Percentiles rank a stretch among this genome's conserved stretches.
Conservation (phyloP, 92 coral and sea anemone species). For the Phenganax marumi region DNA sequence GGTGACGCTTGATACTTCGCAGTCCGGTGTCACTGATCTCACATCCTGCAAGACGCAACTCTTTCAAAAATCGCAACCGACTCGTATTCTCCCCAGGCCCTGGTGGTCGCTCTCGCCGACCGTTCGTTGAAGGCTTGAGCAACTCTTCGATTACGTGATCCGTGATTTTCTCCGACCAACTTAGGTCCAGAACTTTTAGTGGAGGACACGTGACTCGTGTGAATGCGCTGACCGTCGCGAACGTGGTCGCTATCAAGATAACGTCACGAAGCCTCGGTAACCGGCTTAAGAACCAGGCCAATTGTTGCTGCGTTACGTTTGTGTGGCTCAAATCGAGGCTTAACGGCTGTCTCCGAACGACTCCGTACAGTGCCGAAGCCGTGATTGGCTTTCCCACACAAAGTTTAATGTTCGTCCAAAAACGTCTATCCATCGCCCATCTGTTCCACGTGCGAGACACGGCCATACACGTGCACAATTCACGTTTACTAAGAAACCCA, state of each 20-base stretch:
- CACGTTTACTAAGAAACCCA: conserved; percentile 62
- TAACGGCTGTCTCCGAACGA: conserved; percentile 93
- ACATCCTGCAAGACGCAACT: conserved; percentile 89
- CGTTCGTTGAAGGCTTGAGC: conserved; percentile 71
- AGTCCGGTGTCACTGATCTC: conserved; percentile 86
- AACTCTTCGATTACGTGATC: conserved; percentile 83
- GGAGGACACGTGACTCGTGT: conserved; percentile 85
- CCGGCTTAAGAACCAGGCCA: conserved; percentile 85
- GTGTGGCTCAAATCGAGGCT: conserved; percentile 89
- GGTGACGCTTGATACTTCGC: conserved; percentile 71
- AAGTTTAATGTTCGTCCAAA: conserved; percentile 80
- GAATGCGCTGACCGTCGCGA: conserved; percentile 84
- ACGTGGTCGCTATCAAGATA: conserved; percentile 79
- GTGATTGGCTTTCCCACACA: conserved; percentile 66
- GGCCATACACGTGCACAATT: conserved; percentile 92
- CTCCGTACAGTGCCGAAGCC: conserved; percentile 73
- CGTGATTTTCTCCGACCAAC: conserved; percentile 91
- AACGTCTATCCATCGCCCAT: conserved; percentile 86
- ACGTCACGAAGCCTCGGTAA: conserved; percentile 83
- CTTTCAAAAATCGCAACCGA: conserved; percentile 66
- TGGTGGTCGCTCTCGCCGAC: conserved; percentile 56
- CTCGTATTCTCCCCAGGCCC: conserved; percentile 84
- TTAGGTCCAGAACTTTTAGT: conserved; percentile 79
- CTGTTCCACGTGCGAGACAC: conserved; percentile 99
- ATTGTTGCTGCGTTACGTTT: conserved; percentile 83